Percentiles rank a stretch among this genome's conserved stretches.
Evolutionary conservation across 2,888 invertebrate species (phyloP).

Genomic region (Nemotelus nigrinus): DNA sequence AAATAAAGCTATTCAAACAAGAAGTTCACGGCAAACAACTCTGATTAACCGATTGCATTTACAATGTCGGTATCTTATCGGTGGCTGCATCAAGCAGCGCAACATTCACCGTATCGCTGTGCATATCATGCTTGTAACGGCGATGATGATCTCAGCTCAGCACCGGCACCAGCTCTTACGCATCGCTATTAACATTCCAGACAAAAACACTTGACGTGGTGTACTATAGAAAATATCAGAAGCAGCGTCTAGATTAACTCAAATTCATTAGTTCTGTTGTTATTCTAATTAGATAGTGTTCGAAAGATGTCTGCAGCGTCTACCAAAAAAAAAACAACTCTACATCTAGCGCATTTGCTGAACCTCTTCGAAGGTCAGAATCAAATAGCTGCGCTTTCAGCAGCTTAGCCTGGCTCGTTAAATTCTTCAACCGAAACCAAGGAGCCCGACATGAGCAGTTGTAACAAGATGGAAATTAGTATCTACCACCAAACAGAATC

Average conservation of each 20-base stretch:
- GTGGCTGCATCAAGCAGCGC: too few species aligned
- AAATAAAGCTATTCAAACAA: neutral
- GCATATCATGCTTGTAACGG: neutral
- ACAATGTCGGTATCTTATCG: constrained; percentile 11
- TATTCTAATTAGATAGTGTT: constrained; percentile 16
- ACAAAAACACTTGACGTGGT: constrained; percentile 27
- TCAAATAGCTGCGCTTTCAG: neutral
- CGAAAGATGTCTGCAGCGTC: neutral
- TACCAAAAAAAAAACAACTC: neutral
- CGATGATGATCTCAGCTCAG: constrained; percentile 8
- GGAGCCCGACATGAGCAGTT: neutral
- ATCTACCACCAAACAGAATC: neutral
- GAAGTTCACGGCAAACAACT: constrained; percentile 32
- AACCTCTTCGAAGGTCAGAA: neutral
- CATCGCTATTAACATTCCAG: constrained; percentile 25
- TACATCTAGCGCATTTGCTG: neutral
- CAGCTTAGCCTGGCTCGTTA: neutral
- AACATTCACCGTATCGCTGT: neutral
- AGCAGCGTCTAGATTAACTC: neutral
- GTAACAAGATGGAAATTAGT: neutral
- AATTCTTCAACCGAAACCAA: too few species aligned
- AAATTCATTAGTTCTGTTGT: constrained; percentile 1
- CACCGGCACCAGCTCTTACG: neutral
- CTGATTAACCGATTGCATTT: constrained; percentile 25
- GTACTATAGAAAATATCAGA: neutral